Evolutionary conservation across 2,888 invertebrate species (phyloP).

Genomic region (Notocelia uddmanniana): DNA sequence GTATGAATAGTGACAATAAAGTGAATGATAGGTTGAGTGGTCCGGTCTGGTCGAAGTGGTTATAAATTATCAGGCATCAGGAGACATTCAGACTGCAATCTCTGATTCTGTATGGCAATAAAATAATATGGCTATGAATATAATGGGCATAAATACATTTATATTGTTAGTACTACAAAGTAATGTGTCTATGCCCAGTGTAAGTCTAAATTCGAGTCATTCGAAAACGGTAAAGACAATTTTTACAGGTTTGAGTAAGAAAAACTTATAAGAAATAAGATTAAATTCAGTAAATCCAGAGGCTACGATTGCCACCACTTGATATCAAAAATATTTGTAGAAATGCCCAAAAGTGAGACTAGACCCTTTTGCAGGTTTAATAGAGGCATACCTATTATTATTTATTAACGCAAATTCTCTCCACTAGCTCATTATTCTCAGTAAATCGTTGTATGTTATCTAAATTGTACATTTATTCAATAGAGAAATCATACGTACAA

Average conservation of each 20-base stretch:
- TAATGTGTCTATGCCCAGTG: not conserved
- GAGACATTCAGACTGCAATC: not conserved
- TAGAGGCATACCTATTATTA: no score
- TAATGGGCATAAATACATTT: not conserved
- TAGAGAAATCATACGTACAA: no score
- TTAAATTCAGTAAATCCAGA: not conserved
- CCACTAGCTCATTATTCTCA: not conserved
- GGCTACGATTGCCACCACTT: not conserved
- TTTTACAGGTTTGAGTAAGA: not conserved
- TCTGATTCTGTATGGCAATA: not conserved
- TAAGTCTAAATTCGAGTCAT: no score
- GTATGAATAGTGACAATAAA: not conserved
- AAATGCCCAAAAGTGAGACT: no score
- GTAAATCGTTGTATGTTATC: not conserved
- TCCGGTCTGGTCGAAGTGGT: not conserved
- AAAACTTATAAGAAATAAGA: no score
- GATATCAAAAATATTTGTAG: no score
- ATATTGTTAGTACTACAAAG: not conserved
- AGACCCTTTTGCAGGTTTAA: not conserved
- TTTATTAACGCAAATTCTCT: not conserved
- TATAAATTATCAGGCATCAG: not conserved
- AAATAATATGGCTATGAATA: not conserved
- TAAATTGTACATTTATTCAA: no score
- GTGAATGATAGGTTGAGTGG: not conserved
- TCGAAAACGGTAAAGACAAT: no score